A percentile compares a stretch with the other conserved stretches of the same genome.
These are phyloP conservation scores for Himalopsyche tibetana DNA, from an alignment of 2,888 invertebrate species.

Conservation along the genomic window DNA sequence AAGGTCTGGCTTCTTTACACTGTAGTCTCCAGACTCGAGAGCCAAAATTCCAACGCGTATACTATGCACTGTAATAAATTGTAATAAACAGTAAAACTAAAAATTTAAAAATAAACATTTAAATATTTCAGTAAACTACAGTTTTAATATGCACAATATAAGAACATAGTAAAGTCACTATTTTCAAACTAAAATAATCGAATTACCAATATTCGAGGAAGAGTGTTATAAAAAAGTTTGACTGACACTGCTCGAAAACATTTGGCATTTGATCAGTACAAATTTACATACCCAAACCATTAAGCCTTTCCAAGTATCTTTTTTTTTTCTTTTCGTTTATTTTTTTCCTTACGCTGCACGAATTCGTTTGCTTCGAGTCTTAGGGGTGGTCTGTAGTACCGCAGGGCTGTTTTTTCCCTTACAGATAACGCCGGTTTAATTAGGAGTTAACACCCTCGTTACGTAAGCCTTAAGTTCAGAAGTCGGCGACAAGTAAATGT, in stretches of 20 bases:
- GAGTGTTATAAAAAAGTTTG: too few relatives aligned
- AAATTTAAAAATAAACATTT: too few relatives aligned
- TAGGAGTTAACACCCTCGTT: conserved; percentile 34
- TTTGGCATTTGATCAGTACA: neutral
- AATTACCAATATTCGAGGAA: too few relatives aligned
- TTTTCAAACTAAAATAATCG: too few relatives aligned
- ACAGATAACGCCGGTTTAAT: conserved; percentile 8
- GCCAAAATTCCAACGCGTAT: too few relatives aligned
- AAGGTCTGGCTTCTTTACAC: too few relatives aligned
- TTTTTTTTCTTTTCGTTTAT: conserved; percentile 22
- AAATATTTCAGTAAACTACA: too few relatives aligned
- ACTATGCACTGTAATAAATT: too few relatives aligned
- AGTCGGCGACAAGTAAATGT: neutral
- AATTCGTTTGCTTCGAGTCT: conserved; percentile 5
- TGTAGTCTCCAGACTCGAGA: too few relatives aligned
- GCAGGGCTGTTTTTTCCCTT: conserved; percentile 10
- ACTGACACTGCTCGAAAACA: neutral
- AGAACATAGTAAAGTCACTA: too few relatives aligned
- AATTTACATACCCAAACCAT: neutral
- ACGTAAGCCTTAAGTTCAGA: conserved; percentile 12
- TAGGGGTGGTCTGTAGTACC: neutral
- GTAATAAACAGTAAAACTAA: too few relatives aligned
- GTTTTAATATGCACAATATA: too few relatives aligned
- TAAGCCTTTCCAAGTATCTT: conserved; percentile 4
- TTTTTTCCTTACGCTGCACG: conserved; percentile 22